Base-by-base conservation (phyloP, 2,888 invertebrate species). In the Lydus trimaculatus region DNA sequence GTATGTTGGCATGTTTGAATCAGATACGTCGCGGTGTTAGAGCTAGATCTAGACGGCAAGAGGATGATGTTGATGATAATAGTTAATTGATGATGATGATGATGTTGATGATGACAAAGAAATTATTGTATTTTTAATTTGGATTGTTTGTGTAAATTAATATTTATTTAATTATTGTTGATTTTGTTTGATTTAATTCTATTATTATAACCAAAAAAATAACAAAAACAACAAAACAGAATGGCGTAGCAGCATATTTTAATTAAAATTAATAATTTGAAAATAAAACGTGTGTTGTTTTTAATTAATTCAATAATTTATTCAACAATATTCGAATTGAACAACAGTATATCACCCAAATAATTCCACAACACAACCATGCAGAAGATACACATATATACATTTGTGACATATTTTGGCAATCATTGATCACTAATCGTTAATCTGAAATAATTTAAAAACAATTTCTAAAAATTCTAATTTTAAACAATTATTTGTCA, bases 1-100 rank as follows among this genome's bases (percentile, higher is more conserved):
- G 91, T 78, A 91, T 92, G 90, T 82, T 92, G 80, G 90, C 91
- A 52, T 91, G 91, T 79, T 86, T 91, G 73, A 91, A 91, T 84
- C 89, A 90, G 75, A 89, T 90, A 78, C 87, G 90, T 75, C 86
- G 89, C 84, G 82, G 81, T 15, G 81, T 79, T 11, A 75, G 81
- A 25, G 69, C 72, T 11, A 69, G 78, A 39, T 65, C 70, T 43
- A 67, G 75, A 8, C 74, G 74, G 31, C 73, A 71, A 60, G 65
- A 65, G 2, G 67, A 65, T 25, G 71, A 70, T 43, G 36, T 15
- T 48, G 69, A 67, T 6, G 72, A 72, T 20, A 69, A 66, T 36
- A 69, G 58, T 64, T 72, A 65, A 67, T 56, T 56, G 56, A 25
- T 56, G 25, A 56, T 56, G 36, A n/a, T n/a, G 67, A 65, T 25